Conservation (phyloP, 2,797 vertebrate genomes). For the Morus bassanus region DNA sequence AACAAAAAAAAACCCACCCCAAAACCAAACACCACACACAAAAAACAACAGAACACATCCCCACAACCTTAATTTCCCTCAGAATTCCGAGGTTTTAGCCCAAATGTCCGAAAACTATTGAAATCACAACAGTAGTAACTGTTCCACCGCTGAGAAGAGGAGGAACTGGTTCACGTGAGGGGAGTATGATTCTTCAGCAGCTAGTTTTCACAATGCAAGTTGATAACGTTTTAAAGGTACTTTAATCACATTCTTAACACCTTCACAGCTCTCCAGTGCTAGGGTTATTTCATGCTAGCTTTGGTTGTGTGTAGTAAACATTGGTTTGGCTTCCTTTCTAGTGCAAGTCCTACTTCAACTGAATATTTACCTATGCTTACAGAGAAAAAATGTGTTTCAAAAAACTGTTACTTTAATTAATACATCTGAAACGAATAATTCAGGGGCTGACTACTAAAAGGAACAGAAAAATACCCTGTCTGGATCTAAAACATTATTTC, state of each 20-base stretch:
- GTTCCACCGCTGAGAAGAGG: neutral
- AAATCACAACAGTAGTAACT: neutral
- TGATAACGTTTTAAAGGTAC: neutral
- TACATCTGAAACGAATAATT: neutral
- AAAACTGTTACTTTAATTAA: neutral
- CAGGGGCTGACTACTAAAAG: neutral
- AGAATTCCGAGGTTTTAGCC: neutral
- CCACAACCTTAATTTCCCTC: neutral
- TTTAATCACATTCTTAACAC: neutral
- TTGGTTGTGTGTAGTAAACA: neutral
- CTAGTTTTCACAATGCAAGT: neutral
- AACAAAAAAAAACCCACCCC: no score
- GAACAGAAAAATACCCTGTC: neutral
- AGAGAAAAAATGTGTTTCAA: neutral
- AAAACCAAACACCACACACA: no score
- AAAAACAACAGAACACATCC: no score
- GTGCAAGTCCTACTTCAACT: neutral
- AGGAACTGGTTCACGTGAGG: neutral
- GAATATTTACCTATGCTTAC: neutral
- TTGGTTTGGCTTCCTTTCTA: neutral
- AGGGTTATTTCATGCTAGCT: neutral
- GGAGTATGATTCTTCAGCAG: neutral
- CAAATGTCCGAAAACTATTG: neutral
- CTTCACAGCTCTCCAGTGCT: neutral
- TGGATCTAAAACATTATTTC: neutral